Conservation (phyloP, 2,797 vertebrate genomes). For the Acipenser transmontanus region DNA sequence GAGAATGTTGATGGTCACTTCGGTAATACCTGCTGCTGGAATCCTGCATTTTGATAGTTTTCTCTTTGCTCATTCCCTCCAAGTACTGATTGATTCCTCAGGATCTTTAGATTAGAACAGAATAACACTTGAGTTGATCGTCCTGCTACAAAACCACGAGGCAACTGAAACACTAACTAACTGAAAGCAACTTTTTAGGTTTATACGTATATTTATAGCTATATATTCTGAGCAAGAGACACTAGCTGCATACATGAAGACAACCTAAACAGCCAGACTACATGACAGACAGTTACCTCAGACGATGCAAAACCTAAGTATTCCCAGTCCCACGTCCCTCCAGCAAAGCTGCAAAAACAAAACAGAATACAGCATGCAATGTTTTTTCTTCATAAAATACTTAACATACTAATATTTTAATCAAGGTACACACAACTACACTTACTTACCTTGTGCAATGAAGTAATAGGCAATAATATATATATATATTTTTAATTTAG, state of each 20-base stretch:
- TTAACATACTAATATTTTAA: too few relatives aligned
- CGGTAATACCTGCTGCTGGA: slow-evolving; percentile 61
- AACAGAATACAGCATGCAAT: slow-evolving; percentile 38
- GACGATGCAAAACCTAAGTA: slow-evolving; percentile 97
- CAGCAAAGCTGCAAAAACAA: slow-evolving; percentile 83
- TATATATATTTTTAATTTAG: too few relatives aligned
- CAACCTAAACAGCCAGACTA: too few relatives aligned
- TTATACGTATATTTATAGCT: too few relatives aligned
- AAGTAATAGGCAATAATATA: too few relatives aligned
- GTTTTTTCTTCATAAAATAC: background rate
- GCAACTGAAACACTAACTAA: slow-evolving; percentile 22
- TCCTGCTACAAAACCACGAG: slow-evolving; percentile 17
- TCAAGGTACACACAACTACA: too few relatives aligned
- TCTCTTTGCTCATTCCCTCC: slow-evolving; percentile 60
- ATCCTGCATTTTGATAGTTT: slow-evolving; percentile 38
- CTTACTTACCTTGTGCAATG: too few relatives aligned
- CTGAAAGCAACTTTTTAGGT: background rate
- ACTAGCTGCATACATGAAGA: too few relatives aligned
- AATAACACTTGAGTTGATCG: slow-evolving; percentile 21
- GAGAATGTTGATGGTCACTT: slow-evolving; percentile 26
- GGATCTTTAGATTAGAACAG: slow-evolving; percentile 59
- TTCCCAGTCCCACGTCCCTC: slow-evolving; percentile 98
- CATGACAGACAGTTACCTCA: slow-evolving; percentile 68
- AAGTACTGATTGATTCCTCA: slow-evolving; percentile 58
- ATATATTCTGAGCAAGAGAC: too few relatives aligned